These are phyloP conservation scores for Trialeurodes vaporariorum DNA, from an alignment of 1,140 invertebrate genomes.

Conservation along the genomic window DNA sequence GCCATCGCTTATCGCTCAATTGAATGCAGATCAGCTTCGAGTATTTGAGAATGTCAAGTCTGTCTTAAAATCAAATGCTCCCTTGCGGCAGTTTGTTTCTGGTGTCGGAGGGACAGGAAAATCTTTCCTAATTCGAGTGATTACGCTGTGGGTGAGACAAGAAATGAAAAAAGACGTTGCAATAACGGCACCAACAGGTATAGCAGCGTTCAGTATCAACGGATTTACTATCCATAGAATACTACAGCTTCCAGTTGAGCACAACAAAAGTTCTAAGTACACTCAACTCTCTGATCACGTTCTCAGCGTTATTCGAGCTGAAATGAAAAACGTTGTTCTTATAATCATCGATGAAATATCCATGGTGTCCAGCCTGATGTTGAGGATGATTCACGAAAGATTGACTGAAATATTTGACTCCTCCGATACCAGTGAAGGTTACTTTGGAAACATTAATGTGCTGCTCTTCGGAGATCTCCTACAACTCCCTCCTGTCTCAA, in stretches of 20 bases:
- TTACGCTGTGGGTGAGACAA: constrained; percentile 19
- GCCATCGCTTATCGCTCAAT: constrained; percentile 24
- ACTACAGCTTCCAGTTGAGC: no score
- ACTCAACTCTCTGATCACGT: constrained; percentile 20
- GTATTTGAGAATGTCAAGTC: constrained; percentile 25
- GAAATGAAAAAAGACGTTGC: constrained; percentile 20
- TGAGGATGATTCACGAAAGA: no score
- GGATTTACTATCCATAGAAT: no score
- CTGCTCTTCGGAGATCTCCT: constrained; percentile 28
- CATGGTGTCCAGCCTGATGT: constrained; percentile 32
- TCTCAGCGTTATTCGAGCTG: constrained; percentile 24
- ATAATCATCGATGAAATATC: constrained; percentile 31
- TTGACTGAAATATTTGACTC: constrained; percentile 21
- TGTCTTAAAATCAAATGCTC: constrained; percentile 12
- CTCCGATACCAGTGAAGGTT: constrained; percentile 16
- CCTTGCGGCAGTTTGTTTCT: constrained; percentile 14
- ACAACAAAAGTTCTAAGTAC: constrained; percentile 21
- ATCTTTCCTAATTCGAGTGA: constrained; percentile 22
- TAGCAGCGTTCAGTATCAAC: no score
- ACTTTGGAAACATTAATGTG: constrained; percentile 18
- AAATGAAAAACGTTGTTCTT: constrained; percentile 26
- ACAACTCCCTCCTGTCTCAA: constrained; percentile 31
- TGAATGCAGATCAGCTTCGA: no score
- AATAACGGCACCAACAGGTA: no score
- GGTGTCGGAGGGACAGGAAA: no score